phyloP scores from a whole-genome alignment of 1,140 invertebrate genomes.

The Meloidogyne floridensis region DNA sequence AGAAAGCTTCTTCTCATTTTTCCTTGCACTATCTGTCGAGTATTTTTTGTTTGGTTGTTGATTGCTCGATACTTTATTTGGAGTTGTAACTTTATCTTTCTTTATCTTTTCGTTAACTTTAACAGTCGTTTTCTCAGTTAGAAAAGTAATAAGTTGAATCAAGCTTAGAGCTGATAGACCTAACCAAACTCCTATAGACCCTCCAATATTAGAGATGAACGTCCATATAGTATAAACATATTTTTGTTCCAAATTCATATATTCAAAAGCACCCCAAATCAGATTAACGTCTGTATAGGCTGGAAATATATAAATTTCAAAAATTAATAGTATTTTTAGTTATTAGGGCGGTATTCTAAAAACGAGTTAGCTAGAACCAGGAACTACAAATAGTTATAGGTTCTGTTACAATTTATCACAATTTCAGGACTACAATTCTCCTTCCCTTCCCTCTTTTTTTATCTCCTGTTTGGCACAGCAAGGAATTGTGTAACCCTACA shows the following conservation, averaged over 20 bases:
- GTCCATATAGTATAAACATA: conserved; percentile 36
- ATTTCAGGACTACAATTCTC: too few relatives aligned
- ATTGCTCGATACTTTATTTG: neutral
- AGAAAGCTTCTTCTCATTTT: conserved; percentile 24
- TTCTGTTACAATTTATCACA: too few relatives aligned
- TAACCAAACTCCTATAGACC: conserved; percentile 50
- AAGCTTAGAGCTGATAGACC: conserved; percentile 47
- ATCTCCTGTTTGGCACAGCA: too few relatives aligned
- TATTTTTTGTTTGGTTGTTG: conserved; percentile 1
- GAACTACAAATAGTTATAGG: too few relatives aligned
- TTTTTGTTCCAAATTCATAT: conserved; percentile 43
- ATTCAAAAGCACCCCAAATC: conserved; percentile 47
- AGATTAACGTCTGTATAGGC: conserved; percentile 35
- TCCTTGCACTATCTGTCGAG: neutral
- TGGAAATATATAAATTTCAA: conserved; percentile 1
- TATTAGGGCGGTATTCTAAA: too few relatives aligned
- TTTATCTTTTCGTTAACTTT: conserved; percentile 36
- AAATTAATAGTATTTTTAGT: too few relatives aligned
- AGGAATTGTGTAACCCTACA: too few relatives aligned
- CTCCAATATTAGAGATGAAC: conserved; percentile 42
- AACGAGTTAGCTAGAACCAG: too few relatives aligned
- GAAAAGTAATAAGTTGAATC: conserved; percentile 38
- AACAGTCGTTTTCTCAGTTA: conserved; percentile 25
- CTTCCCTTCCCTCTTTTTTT: too few relatives aligned
- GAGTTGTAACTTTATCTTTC: neutral